Evolutionary conservation across 2,797 vertebrate species (phyloP), one percentile per base, ranked within the genome.

Genomic region (Mallotus villosus): DNA sequence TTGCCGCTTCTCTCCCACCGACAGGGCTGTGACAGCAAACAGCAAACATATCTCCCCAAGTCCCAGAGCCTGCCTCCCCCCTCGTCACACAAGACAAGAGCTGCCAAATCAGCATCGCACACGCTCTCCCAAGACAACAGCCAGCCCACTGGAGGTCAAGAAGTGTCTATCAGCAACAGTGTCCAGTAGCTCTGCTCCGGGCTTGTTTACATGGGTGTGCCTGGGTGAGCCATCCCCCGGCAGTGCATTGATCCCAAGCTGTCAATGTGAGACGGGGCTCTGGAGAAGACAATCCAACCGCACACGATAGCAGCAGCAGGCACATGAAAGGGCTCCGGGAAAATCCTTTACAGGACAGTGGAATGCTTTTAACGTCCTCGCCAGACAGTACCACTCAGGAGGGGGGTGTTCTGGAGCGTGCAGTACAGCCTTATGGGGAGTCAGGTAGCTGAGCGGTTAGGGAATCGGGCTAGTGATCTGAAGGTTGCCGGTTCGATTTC

Each of bases 81-180:
- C 58, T 22, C 6, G n/a, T 60, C 71, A n/a, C 14, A 68, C 12
- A 19, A 34, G 32, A 34, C 32, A 34, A 34, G 32, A 2, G 32
- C 72, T 57, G 66, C 55, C 22, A 37, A 58, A 41, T 41, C 14
- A 25, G 9, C 34, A 51, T n/a, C 34, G 29, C 4, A 63, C 19
- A 51, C 21, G 27, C 22, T 32, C 32, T 14, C 60, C 12, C 7
- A 11, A 22, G 8, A 17, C 12, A 3, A 58, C 27, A 58, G 8
- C 32, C 51, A 49, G 58, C 46, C 41, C 71, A 66, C 21, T 19
- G 37, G 60, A 37, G 57, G 63, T 59, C 63, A 72, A 53, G 57
- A 8, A 37, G 5, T n/a, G 60, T 32, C 24, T 14, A 58, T 67
- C 19, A 75, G 32, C 1, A 51, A 59, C 27, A 25, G 11, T 17